Base-by-base conservation (phyloP, 2,888 invertebrate genomes). In the Bugula neritina region DNA sequence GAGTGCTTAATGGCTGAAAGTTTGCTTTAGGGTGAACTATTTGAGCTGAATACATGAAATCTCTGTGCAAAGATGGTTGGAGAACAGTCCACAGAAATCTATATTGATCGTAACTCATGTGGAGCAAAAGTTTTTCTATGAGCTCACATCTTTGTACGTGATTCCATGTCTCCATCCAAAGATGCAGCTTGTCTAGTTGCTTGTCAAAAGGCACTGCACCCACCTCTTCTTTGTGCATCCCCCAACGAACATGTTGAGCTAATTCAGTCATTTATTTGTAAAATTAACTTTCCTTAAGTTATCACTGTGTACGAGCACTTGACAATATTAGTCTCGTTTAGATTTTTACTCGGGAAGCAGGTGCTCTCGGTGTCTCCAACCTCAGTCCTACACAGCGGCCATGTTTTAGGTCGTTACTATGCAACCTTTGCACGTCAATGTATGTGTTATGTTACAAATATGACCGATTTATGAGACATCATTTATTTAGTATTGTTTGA, bases 11-110 rank as follows among this genome's bases (percentile, higher is more conserved):
- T 17, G 82, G 81, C 58, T 75, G 72, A 74, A 82, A 82, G 34
- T 77, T 77, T 72, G 76, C 75, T 13, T 34, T 13, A 3, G 63
- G 63, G n/a, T 63, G 63, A n/a, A 55, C 55, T 17, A 55, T 3
- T 25, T 55, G 55, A 25, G 81, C 80, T 10, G 80, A 79, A 75
- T 81, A 81, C 79, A 80, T 80, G 73, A 82, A 80, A 74, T 82
- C 82, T 23, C 81, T 69, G 73, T 82, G 82, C 10, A 81, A 75
- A 3, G 78, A 75, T 0, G 82, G 82, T 75, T 81, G 81, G 73
- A 80, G 74, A 3, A 80, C 79, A 0, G 82, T 81, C 75, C 74
- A 77, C 57, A 82, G 76, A 58, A 82, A 80, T 75, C 79, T 79
- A 72, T 81, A 77, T 77, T 81, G 81, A 21, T 73, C 75, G 75